Percentiles rank a stretch among this genome's conserved stretches.
phyloP scores from a whole-genome alignment of 53 echinoderm and acorn worm genomes.

The Pentamera pediparva region DNA sequence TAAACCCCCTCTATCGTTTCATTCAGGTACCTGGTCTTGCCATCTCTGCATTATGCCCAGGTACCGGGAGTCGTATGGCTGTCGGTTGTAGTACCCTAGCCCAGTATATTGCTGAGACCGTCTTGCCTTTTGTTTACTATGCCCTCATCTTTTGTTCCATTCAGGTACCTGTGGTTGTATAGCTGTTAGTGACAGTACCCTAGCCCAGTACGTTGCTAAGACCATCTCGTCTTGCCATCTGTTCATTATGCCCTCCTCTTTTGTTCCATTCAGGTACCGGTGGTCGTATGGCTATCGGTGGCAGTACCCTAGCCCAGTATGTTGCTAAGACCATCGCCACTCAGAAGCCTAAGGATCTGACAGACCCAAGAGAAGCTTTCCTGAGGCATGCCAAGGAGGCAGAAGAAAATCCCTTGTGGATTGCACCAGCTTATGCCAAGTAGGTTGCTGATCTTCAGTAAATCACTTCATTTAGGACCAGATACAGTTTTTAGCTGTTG shows the following conservation, averaged over 20 bases:
- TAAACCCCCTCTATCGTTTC: no score
- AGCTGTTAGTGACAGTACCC: slow-evolving; percentile 58
- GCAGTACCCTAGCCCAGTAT: slow-evolving; percentile 79
- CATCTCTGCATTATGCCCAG: no score
- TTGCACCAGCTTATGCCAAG: slow-evolving; percentile 88
- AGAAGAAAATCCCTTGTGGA: slow-evolving; percentile 77
- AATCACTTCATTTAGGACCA: no score
- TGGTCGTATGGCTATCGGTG: slow-evolving; percentile 73
- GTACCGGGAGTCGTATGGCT: no score
- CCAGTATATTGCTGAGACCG: slow-evolving; percentile 67
- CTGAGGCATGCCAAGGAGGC: slow-evolving; percentile 88
- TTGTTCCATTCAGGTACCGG: slow-evolving; percentile 55
- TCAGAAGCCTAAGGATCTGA: slow-evolving; percentile 73
- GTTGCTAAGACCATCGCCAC: slow-evolving; percentile 82
- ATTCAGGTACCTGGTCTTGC: no score
- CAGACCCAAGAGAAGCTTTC: slow-evolving; percentile 84
- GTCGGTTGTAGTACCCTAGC: slow-evolving; percentile 59
- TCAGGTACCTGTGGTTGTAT: slow-evolving; percentile 85
- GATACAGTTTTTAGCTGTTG: neutral
- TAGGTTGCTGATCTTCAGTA: slow-evolving; percentile 45
- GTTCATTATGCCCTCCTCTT: neutral
- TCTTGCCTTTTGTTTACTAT: neutral
- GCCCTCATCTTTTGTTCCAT: neutral
- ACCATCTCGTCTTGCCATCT: neutral
- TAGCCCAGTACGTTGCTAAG: slow-evolving; percentile 73